A percentile compares a stretch with the other conserved stretches of the same genome.
Evolutionary conservation across 2,888 invertebrate genomes (phyloP).

Genomic region (Eilema depressum): DNA sequence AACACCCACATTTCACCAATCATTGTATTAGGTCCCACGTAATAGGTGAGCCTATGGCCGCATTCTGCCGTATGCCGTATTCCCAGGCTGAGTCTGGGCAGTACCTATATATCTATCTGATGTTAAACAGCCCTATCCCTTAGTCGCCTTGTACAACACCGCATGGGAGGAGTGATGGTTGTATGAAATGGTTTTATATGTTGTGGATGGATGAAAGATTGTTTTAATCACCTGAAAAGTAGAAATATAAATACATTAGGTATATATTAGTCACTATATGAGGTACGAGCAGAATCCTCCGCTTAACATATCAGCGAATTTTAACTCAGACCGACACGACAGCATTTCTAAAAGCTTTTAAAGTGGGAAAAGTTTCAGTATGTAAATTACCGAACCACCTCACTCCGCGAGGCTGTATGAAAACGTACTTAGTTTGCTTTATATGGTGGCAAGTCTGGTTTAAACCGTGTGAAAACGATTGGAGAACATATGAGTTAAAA

Average conservation of each 20-base stretch:
- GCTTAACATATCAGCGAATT: slow-evolving; percentile 2
- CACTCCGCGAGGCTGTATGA: not conserved
- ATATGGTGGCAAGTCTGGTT: not conserved
- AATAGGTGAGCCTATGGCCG: no score
- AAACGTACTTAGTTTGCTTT: slow-evolving; percentile 1
- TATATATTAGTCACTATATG: not conserved
- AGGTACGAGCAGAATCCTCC: not conserved
- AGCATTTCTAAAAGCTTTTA: slow-evolving; percentile 26
- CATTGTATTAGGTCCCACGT: no score
- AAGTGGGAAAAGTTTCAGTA: slow-evolving; percentile 22
- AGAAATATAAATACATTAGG: not conserved
- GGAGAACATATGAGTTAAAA: not conserved
- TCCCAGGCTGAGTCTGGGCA: no score
- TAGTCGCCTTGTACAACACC: no score
- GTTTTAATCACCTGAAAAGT: no score
- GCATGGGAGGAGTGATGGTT: no score
- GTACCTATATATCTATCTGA: no score
- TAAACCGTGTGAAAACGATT: not conserved
- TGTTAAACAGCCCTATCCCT: no score
- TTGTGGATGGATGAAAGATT: no score
- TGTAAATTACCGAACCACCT: slow-evolving; percentile 17
- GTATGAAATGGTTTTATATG: no score
- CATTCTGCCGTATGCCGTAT: no score
- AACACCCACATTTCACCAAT: no score
- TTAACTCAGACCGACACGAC: slow-evolving; percentile 3